Base-by-base conservation (phyloP, 2,113 vertebrate genomes). In the Sinocyclocheilus anshuiensis region DNA sequence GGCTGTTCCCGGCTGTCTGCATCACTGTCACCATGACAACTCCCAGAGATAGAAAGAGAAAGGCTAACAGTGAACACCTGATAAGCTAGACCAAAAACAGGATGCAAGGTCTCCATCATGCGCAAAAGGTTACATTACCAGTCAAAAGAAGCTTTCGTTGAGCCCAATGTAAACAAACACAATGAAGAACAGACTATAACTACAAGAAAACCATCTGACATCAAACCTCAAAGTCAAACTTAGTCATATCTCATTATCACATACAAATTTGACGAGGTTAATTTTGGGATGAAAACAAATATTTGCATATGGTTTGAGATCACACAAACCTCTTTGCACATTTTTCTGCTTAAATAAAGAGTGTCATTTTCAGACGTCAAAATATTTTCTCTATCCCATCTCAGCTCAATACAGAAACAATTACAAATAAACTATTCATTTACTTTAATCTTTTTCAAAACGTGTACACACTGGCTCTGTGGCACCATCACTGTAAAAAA, bases 11-110 rank as follows among this genome's bases (percentile, higher is more conserved):
- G 94, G 96, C 96, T 94, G 97, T 96, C 97, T 98, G 97, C 97
- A 98, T 99, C 97, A 96, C 96, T 95, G 97, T 99, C 92, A 61
- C 97, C 96, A 99, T 98, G 97, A 97, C 97, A 97, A 99, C 97
- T 92, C 87, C 91, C 89, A 94, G 95, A 94, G 95, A 96, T 94
- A 95, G 94, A 95, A 94, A 76, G 75, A 71, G n/a, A 77, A n/a
- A 83, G 48, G 13, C 48, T 59, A 12, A 75, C 11, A 12, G 15
- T 90, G 84, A 79, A 86, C 77, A 57, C 42, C 83, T 85, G 72
- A 83, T 83, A 61, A 81, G 45, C 33, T 45, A 79, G 75, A 80
- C 67, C 29, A 77, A 77, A 86, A 86, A 81, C 85, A 80, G 84
- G 84, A 84, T 74, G 76, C 57, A 45, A 42, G 69, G 9, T 24